phyloP scores from a whole-genome alignment of 2,888 invertebrate genomes.

The Tipula lateralis region DNA sequence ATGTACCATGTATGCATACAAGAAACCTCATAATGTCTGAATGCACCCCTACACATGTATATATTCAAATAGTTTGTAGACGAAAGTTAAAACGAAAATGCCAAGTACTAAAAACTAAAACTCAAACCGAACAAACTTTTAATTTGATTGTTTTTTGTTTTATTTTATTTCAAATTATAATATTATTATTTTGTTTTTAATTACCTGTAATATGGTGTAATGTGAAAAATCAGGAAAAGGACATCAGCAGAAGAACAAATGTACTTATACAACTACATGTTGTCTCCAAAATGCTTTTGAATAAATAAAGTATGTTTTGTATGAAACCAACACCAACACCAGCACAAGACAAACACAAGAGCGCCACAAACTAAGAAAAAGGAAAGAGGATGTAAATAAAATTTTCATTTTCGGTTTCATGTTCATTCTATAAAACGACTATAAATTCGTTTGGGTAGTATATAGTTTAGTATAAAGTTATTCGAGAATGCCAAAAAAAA shows the following conservation, averaged over 20 bases:
- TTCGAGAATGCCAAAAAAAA: background rate
- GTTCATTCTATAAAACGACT: background rate
- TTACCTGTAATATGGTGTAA: background rate
- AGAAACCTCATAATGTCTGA: background rate
- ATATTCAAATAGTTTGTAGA: background rate
- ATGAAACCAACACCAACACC: background rate
- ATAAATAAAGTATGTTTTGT: background rate
- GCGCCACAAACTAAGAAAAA: background rate
- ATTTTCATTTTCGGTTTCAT: background rate
- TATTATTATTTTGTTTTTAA: background rate
- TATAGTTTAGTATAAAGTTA: background rate
- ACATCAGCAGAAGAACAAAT: background rate
- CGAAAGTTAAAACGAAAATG: background rate
- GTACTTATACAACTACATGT: background rate
- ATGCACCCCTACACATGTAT: background rate
- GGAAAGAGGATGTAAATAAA: background rate
- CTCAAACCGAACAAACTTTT: background rate
- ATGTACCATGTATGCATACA: background rate
- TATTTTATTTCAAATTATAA: background rate
- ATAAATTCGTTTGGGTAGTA: background rate
- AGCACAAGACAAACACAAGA: no score
- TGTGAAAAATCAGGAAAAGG: background rate
- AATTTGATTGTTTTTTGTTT: background rate
- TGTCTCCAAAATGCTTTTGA: background rate
- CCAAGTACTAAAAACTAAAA: no score